These are phyloP conservation scores for Melanocharis versteri DNA, from an alignment of 2,113 vertebrate genomes.

Conservation along the genomic window DNA sequence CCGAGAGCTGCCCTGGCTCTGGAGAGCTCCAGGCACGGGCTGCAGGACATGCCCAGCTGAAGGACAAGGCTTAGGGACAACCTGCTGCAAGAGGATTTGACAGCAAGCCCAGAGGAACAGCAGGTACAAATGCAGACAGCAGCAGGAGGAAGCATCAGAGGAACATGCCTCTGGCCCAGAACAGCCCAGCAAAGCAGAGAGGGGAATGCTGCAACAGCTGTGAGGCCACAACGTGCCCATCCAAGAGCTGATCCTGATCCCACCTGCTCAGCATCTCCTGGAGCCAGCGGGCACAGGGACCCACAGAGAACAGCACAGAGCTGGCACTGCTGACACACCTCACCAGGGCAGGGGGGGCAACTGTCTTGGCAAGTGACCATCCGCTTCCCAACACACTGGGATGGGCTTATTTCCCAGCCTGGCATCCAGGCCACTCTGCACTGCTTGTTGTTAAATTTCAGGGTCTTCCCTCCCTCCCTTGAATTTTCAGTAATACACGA, in stretches of 20 bases:
- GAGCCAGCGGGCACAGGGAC: neutral
- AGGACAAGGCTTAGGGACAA: neutral
- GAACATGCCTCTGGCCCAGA: neutral
- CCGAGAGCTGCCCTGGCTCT: neutral
- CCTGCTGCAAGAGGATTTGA: neutral
- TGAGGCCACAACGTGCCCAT: fast-evolving
- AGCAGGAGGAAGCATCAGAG: neutral
- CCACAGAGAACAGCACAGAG: fast-evolving
- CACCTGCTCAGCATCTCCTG: too few relatives aligned
- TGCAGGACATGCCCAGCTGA: neutral
- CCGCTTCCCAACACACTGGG: neutral
- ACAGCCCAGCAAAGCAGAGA: neutral
- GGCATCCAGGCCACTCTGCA: neutral
- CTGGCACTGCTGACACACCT: neutral
- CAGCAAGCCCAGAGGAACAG: neutral
- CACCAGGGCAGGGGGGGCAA: neutral
- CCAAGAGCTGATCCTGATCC: neutral
- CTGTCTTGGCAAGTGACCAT: fast-evolving
- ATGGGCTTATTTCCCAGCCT: neutral
- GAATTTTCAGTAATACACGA: fast-evolving
- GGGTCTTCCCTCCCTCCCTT: neutral
- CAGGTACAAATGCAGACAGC: neutral
- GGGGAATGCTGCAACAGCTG: neutral
- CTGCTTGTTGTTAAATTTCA: neutral
- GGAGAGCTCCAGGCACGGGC: neutral